These are phyloP conservation scores for Lutjanus erythropterus DNA, from an alignment of 2,113 vertebrate species.

Conservation along the genomic window DNA sequence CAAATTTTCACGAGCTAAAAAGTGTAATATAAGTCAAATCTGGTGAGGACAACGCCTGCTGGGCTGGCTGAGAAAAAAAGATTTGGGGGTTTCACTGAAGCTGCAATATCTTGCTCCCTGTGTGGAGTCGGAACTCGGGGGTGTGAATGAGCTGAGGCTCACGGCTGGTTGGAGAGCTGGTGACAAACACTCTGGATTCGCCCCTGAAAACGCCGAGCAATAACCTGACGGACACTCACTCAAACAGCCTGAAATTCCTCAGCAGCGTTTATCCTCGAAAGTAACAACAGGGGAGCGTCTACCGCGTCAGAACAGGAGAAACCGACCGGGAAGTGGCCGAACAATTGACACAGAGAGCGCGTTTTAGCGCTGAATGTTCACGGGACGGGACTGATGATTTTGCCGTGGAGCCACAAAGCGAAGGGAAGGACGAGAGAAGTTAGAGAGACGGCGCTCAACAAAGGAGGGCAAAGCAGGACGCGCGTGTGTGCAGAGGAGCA, in stretches of 20 bases:
- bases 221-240: conserved; percentile 31
- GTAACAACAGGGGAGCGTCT: conserved; percentile 5
- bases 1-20: background rate
- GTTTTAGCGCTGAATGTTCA: conserved; percentile 29
- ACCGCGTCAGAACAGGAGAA: conserved; percentile 26
- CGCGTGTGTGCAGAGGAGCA: conserved; percentile 59
- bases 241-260: conserved; percentile 27
- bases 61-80: conserved; percentile 58
- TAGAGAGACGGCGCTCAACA: conserved; percentile 56
- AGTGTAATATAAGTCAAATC: conserved; percentile 15
- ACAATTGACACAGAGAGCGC: conserved; percentile 33
- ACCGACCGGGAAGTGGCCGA: conserved; percentile 42
- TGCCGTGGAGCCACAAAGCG: conserved; percentile 46
- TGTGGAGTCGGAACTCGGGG: conserved; percentile 63
- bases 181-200: conserved; percentile 65
- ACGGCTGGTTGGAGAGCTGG: conserved; percentile 62
- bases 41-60: conserved; percentile 64
- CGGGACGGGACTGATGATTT: conserved; percentile 56
- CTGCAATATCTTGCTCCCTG: conserved; percentile 60
- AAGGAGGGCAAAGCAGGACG: conserved; percentile 69
- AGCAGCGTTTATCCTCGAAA: conserved; percentile 52
- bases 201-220: conserved; percentile 33
- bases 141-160: conserved; percentile 76
- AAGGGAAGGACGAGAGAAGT: conserved; percentile 58
- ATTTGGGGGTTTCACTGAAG: conserved; percentile 67